Percentiles rank a stretch among this genome's conserved stretches.
Conservation (phyloP, 2,888 invertebrate genomes). For the Lypha dubia region DNA sequence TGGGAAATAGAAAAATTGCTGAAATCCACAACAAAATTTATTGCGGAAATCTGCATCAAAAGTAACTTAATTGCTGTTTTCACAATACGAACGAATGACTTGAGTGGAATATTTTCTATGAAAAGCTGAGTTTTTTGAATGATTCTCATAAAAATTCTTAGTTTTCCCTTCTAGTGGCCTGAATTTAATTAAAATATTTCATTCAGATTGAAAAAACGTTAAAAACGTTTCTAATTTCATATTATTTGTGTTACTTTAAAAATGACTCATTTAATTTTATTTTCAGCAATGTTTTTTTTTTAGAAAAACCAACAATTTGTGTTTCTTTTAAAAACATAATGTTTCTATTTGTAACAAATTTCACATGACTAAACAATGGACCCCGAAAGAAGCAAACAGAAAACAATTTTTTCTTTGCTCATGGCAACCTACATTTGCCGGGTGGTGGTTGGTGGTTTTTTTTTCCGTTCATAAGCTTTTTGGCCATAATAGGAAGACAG, state of each 20-base stretch:
- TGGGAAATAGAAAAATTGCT: too few species aligned
- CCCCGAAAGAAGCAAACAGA: slow-evolving; percentile 21
- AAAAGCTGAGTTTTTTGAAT: too few species aligned
- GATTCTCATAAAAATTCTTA: too few species aligned
- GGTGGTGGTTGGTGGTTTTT: slow-evolving; percentile 23
- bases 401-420: background rate
- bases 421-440: slow-evolving; percentile 52
- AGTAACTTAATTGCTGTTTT: too few species aligned
- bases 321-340: background rate
- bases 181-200: background rate
- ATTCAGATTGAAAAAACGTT: background rate
- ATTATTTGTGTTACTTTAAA: background rate
- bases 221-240: background rate
- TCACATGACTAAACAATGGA: slow-evolving; percentile 60
- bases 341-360: slow-evolving; percentile 41
- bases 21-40: too few species aligned
- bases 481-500: slow-evolving; percentile 16
- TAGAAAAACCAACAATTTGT: slow-evolving; percentile 2
- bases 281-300: background rate
- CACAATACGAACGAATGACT: too few species aligned
- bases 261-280: slow-evolving; percentile 2
- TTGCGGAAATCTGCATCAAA: too few species aligned
- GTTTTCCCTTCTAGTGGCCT: too few species aligned
- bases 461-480: slow-evolving; percentile 25
- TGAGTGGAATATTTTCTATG: too few species aligned